Evolutionary conservation across 2,113 vertebrate genomes (phyloP).

Genomic region (Guaruba guarouba): DNA sequence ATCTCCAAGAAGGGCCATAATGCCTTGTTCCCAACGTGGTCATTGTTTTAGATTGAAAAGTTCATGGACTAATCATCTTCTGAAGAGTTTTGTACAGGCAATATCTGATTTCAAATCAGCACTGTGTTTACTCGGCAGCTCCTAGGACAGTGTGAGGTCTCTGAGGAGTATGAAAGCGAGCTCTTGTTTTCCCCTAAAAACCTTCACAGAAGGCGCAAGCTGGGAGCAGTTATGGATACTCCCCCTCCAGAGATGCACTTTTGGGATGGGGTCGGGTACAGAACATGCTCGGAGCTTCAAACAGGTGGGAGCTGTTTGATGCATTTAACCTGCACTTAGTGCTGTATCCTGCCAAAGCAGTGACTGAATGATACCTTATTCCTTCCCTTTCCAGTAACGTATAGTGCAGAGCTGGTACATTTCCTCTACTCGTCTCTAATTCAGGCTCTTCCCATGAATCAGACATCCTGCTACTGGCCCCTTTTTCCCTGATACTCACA

Average conservation of each 20-base stretch:
- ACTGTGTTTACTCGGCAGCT: fast-evolving
- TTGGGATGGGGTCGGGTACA: fast-evolving
- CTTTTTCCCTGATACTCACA: background rate
- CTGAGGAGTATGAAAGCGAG: background rate
- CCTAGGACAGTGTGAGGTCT: background rate
- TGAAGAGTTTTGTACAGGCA: background rate
- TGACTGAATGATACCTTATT: background rate
- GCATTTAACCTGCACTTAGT: background rate
- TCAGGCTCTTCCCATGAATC: background rate
- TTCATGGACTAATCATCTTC: slow-evolving; percentile 62
- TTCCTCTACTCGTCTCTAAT: background rate
- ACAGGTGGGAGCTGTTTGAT: background rate
- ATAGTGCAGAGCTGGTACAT: fast-evolving
- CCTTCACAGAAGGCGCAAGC: background rate
- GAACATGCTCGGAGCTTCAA: background rate
- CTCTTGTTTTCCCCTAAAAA: background rate
- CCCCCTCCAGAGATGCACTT: background rate
- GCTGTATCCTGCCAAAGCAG: background rate
- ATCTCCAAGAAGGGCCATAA: slow-evolving; percentile 60
- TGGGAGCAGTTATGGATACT: background rate
- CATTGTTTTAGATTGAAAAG: slow-evolving; percentile 65
- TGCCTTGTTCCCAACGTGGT: slow-evolving; percentile 67
- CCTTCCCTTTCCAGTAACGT: background rate
- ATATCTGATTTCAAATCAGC: background rate
- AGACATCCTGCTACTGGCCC: background rate